Evolutionary conservation across 2,797 vertebrate species (phyloP).

Genomic region (Apodemus agrarius): DNA sequence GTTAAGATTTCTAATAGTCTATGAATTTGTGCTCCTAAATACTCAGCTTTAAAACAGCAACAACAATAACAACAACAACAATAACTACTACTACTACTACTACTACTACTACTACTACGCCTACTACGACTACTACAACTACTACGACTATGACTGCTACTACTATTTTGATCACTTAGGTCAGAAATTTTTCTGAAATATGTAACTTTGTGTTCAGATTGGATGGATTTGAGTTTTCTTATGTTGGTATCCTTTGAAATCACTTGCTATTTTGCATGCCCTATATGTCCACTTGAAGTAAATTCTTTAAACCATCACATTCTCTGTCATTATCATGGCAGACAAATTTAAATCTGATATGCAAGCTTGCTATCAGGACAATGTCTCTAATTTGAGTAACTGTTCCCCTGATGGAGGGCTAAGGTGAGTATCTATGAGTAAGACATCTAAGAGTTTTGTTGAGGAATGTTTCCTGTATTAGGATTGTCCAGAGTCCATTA

Average conservation of each 20-base stretch:
- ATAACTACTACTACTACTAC: no score
- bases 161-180: background rate
- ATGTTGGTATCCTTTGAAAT: background rate
- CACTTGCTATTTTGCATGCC: background rate
- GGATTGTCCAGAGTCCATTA: background rate
- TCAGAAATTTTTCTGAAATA: background rate
- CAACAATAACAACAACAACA: background rate
- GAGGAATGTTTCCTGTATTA: background rate
- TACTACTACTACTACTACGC: no score
- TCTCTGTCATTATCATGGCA: background rate
- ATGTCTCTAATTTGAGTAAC: constrained; percentile 15
- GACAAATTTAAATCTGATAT: constrained; percentile 17
- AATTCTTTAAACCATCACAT: background rate
- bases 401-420: background rate
- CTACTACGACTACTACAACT: no score
- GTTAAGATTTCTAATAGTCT: background rate
- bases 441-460: background rate
- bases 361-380: background rate
- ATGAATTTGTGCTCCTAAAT: background rate
- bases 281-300: background rate
- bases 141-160: no score
- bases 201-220: background rate
- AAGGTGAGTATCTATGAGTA: background rate
- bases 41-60: background rate
- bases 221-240: background rate